Evolutionary conservation across 53 echinoderm and acorn worm species (phyloP).

Genomic region (Astropecten irregularis): DNA sequence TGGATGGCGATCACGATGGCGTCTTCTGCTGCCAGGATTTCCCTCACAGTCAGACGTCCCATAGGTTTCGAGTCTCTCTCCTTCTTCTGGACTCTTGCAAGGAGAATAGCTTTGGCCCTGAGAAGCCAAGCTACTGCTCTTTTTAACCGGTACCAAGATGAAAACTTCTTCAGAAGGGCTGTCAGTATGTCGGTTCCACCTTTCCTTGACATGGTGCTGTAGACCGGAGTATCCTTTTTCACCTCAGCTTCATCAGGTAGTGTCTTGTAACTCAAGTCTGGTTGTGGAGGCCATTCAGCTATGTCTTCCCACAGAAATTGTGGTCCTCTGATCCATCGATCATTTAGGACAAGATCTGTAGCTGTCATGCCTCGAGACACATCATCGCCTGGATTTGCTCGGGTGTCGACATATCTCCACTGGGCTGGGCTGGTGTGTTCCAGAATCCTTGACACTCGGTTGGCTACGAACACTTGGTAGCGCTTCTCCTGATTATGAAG

Average conservation of each 20-base stretch:
- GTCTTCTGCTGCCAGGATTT: conserved; percentile 27
- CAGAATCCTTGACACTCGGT: conserved; percentile 4
- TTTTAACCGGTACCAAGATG: conserved; percentile 9
- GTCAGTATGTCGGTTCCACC: neutral
- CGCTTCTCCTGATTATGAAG: neutral
- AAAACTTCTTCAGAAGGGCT: neutral
- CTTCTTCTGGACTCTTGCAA: neutral
- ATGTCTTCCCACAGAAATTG: neutral
- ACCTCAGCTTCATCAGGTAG: neutral
- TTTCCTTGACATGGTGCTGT: neutral
- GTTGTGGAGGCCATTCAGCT: conserved; percentile 16
- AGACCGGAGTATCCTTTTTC: neutral
- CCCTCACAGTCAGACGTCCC: conserved; percentile 11
- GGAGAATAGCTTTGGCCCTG: neutral
- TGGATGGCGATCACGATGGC: conserved; percentile 33
- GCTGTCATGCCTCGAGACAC: conserved; percentile 19
- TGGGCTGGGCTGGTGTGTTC: conserved; percentile 1
- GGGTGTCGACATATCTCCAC: conserved; percentile 2
- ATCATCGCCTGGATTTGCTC: conserved; percentile 22
- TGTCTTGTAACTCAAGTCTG: neutral
- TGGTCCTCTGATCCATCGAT: neutral
- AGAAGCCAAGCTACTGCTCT: conserved; percentile 30
- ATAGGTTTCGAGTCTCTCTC: too few species aligned
- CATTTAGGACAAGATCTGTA: neutral
- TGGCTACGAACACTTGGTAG: conserved; percentile 30